Evolutionary conservation across 2,888 invertebrate species (phyloP).

Genomic region (Odontothrips loti): DNA sequence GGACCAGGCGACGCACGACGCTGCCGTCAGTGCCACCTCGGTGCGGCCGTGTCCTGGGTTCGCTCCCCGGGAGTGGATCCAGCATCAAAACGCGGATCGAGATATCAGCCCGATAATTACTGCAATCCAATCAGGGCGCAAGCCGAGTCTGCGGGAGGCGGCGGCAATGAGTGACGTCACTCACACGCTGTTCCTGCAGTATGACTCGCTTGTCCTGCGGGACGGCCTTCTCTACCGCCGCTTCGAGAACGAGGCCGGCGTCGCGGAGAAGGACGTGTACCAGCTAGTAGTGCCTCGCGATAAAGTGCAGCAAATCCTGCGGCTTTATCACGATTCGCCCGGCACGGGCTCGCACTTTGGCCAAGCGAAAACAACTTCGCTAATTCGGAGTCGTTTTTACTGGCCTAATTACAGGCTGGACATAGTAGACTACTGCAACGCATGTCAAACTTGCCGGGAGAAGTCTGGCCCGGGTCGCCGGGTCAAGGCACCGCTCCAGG

Average conservation of each 20-base stretch:
- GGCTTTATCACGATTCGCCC: neutral
- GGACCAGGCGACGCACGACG: neutral
- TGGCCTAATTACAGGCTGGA: neutral
- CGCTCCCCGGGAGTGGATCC: neutral
- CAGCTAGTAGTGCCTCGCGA: neutral
- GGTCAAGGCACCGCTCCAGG: neutral
- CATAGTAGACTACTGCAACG: neutral
- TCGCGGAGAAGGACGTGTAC: neutral
- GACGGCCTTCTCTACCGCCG: slow-evolving; percentile 9
- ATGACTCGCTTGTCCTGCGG: slow-evolving; percentile 3
- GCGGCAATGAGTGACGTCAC: neutral
- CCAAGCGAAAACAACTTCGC: neutral
- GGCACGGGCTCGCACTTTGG: neutral
- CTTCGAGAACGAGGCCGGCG: neutral
- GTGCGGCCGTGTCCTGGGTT: neutral
- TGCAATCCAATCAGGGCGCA: neutral
- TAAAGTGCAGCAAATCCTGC: neutral
- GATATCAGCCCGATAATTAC: neutral
- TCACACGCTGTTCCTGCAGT: neutral
- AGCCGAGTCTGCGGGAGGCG: neutral
- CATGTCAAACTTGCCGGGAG: neutral
- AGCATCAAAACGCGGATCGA: neutral
- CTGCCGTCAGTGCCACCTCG: neutral
- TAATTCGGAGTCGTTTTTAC: neutral
- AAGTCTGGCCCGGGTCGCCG: neutral